Evolutionary conservation across 2,888 invertebrate genomes (phyloP).

Genomic region (Perithous albicinctus): DNA sequence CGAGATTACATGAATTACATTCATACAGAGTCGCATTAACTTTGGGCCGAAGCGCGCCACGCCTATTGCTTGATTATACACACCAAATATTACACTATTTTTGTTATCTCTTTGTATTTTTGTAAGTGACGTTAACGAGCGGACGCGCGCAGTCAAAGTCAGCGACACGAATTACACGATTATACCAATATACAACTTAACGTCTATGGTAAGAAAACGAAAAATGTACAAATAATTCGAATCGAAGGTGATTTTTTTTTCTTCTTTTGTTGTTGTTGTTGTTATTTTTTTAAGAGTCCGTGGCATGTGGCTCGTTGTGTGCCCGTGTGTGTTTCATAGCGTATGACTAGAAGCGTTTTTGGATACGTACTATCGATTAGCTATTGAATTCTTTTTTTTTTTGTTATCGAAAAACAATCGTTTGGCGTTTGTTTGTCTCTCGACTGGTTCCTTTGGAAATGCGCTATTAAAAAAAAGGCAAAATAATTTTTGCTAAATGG

Average conservation of each 20-base stretch:
- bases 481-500: constrained; percentile 5
- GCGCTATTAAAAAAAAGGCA: constrained; percentile 25
- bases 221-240: constrained; percentile 65
- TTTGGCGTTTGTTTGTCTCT: constrained; percentile 54
- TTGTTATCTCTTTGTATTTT: constrained; percentile 4
- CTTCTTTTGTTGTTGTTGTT: too few species aligned
- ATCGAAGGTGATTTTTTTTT: constrained; percentile 53
- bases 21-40: constrained; percentile 63
- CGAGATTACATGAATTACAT: constrained; percentile 64
- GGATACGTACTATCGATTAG: constrained; percentile 37
- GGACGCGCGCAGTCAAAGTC: constrained; percentile 53
- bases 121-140: constrained; percentile 35
- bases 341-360: constrained; percentile 63
- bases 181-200: constrained; percentile 70
- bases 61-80: constrained; percentile 68
- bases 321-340: constrained; percentile 56
- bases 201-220: constrained; percentile 64
- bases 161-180: constrained; percentile 65
- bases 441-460: constrained; percentile 24
- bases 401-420: constrained; percentile 54
- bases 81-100: constrained; percentile 55
- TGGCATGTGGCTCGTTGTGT: constrained; percentile 42
- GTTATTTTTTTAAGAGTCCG: constrained; percentile 19
- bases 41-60: constrained; percentile 60
- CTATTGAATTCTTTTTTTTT: constrained; percentile 33